Evolutionary conservation across 2,888 invertebrate genomes (phyloP), one percentile per base, ranked within the genome.

Genomic region (Sepiola atlantica): DNA sequence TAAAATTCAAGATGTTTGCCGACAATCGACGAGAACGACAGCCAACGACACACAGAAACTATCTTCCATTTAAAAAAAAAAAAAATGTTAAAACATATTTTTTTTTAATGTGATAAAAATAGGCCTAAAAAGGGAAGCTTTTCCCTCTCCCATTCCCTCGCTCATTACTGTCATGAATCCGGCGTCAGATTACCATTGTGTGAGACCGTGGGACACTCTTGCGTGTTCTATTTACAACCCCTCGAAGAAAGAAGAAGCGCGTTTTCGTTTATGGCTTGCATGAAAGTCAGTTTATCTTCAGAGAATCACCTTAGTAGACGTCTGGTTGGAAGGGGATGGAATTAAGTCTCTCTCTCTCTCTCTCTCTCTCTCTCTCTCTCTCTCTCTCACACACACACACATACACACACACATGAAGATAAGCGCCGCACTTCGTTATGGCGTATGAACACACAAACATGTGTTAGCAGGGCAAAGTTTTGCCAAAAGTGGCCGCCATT

Each of bases 141-240:
- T 8, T 45, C 45, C 45, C 45, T 8, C 45, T 57, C 77, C n/a
- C 16, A 14, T 14, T n/a, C 32, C 77, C 16, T 3, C 32, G 77
- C n/a, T n/a, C 32, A n/a, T 32, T 77, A n/a, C 77, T 77, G 77
- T 77, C 77, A 32, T 77, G 77, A 77, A 77, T 77, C 77, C 12
- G n/a, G 77, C 32, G 32, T 77, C 77, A 77, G 77, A n/a, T 77
- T 77, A 77, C 77, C 77, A 77, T 77, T 77, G 77, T 77, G 77
- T 32, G 14, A 4, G 77, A 77, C 77, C 77, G 77, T 77, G 77
- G 77, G 77, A 77, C 77, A 16, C 77, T 77, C n/a, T 77, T 16
- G 18, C n/a, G n/a, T 77, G 77, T n/a, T 77, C 77, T 77, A 77
- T 77, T 77, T 77, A 77, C 77, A n/a, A n/a, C 10, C n/a, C 77